Base-by-base conservation (phyloP, 2,888 invertebrate species). In the Shargacucullia verbasci region DNA sequence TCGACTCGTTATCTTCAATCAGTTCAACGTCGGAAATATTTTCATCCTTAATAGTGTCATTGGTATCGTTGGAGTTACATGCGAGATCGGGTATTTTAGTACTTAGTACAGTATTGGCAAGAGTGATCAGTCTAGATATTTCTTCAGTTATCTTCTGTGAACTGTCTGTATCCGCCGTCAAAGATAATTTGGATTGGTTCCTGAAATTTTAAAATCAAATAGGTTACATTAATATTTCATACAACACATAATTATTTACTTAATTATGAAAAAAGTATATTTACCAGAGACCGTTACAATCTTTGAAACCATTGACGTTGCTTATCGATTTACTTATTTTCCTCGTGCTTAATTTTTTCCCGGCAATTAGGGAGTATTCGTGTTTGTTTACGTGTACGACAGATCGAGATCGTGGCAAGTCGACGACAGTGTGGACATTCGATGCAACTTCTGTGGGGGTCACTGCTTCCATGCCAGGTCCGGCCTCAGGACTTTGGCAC, bases 281-380 rank as follows among this genome's bases (percentile, higher is more conserved):
- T 84, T 84, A 92, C 92, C 92, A 90, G 63, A 82, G 66, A 43
- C 76, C 81, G 61, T 73, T 82, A 77, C 72, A 81, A 59, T 92
- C 90, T 80, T 86, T 91, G 57, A 79, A 88, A 43, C 92, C 91
- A 55, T 90, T 91, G 35, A 92, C 93, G 60, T 92, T 92, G 73
- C 85, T 89, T 58, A 92, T 92, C 10, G 94, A 93, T 79, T 92
- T 92, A 77, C 92, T 92, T 40, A 92, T 91, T 82, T 91, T 93
- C 63, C 82, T 89, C 50, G 91, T 78, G 60, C 79, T 84, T 41
- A 88, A 83, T 79, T 90, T 91, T 76, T 91, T 92, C 12, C 79
- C 69, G 1, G 88, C 77, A 59, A 72, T 82, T 38, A 87, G 69
- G 8, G 87, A 71, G 67, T 84, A 88, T 47, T 93, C 93, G 55